Percentiles rank a stretch among this genome's conserved stretches.
Evolutionary conservation across 2,113 vertebrate species (phyloP).

Genomic region (Thomomys bottae): DNA sequence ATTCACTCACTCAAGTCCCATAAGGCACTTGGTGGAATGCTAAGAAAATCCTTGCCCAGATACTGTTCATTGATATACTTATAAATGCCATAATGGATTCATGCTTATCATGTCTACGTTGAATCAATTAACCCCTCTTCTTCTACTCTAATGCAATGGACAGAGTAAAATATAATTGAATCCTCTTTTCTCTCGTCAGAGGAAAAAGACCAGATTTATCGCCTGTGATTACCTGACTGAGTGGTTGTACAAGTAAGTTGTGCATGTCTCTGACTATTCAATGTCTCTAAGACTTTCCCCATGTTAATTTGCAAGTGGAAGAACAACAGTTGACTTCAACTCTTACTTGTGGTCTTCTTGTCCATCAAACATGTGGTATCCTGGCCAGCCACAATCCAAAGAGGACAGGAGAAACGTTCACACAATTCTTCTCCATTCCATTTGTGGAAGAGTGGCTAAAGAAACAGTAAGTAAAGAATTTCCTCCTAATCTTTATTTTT

Average conservation of each 20-base stretch:
- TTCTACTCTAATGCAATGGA: constrained; percentile 54
- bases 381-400: constrained; percentile 89
- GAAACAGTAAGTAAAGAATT: constrained; percentile 88
- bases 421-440: constrained; percentile 90
- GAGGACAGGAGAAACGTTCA: constrained; percentile 84
- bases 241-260: constrained; percentile 97
- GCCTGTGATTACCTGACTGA: constrained; percentile 93
- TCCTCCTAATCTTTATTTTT: background rate
- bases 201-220: constrained; percentile 90
- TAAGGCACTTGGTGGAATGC: background rate
- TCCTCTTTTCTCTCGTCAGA: constrained; percentile 87
- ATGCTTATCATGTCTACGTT: constrained; percentile 67
- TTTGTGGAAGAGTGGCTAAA: constrained; percentile 92
- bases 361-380: constrained; percentile 20
- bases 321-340: constrained; percentile 66
- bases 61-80: constrained; percentile 27
- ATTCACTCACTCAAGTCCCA: background rate
- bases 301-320: constrained; percentile 65
- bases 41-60: background rate
- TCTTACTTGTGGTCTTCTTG: constrained; percentile 62
- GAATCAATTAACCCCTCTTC: constrained; percentile 68
- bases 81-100: constrained; percentile 57
- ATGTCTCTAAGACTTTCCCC: constrained; percentile 28
- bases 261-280: constrained; percentile 59
- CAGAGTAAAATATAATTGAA: constrained; percentile 74